These are phyloP conservation scores for Lymantria monacha DNA, from an alignment of 2,888 invertebrate species.

Conservation along the genomic window DNA sequence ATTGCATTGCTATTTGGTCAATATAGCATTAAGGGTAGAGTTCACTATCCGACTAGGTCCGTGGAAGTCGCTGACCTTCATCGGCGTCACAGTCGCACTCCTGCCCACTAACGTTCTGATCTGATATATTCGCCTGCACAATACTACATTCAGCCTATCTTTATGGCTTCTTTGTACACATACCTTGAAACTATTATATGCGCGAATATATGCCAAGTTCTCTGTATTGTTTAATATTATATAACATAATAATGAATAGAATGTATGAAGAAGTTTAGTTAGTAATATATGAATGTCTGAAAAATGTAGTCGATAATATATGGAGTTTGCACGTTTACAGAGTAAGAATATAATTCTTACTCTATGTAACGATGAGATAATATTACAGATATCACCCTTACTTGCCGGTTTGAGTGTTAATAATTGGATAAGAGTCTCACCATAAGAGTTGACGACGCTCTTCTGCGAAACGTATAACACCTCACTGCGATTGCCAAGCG, in stretches of 20 bases:
- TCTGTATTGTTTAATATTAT: conserved; percentile 34
- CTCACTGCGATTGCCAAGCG: too few relatives aligned
- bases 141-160: conserved; percentile 20
- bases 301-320: too few relatives aligned
- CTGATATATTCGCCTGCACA: conserved; percentile 32
- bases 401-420: too few relatives aligned
- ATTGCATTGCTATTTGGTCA: background rate
- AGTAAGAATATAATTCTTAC: too few relatives aligned
- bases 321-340: too few relatives aligned
- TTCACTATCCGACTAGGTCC: conserved; percentile 49
- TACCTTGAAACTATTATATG: conserved; percentile 26
- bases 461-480: too few relatives aligned
- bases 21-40: background rate
- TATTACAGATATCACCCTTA: too few relatives aligned
- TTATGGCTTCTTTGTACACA: conserved; percentile 30
- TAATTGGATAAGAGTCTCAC: too few relatives aligned
- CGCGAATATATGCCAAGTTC: conserved; percentile 16
- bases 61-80: conserved; percentile 75
- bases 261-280: conserved; percentile 29
- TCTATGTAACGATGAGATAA: too few relatives aligned
- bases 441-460: too few relatives aligned
- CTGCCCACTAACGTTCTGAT: conserved; percentile 37
- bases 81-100: conserved; percentile 28
- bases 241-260: background rate
- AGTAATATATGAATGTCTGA: too few relatives aligned